Evolutionary conservation across 2,888 invertebrate genomes (phyloP), one percentile per base, ranked within the genome.

Genomic region (Polydrusus pterygomalis): DNA sequence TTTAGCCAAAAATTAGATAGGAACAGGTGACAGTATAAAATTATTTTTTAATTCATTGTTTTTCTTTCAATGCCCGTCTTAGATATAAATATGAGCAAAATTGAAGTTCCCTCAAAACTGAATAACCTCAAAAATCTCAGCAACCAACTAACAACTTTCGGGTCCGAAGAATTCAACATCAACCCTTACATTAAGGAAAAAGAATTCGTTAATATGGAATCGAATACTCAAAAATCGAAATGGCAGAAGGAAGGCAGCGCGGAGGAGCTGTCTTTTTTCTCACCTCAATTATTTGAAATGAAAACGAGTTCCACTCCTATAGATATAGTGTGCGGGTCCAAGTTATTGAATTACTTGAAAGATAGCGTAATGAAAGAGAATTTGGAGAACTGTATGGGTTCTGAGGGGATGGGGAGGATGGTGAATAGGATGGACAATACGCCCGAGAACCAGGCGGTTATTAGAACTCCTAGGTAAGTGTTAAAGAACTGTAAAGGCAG

Each of bases 231-330:
- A 20, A 67, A 62, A 45, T 45, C 43, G n/a, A 62, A 40, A 54
- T 69, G 51, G 62, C 68, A 62, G 13, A 74, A 74, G 43, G 81
- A 81, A 40, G 75, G 78, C n/a, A 83, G 78, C 74, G 77, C 77
- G 47, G 82, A 80, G 8, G 85, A 85, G 68, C 63, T 80, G 15
- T 84, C 85, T 5, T 84, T 85, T 77, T 85, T 85, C 72, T 82
- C 82, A 0, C 81, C 84, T 0, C 82, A 84, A 25, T 78, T 84
- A 56, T 83, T 81, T 58, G 79, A 81, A 38, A 77, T 79, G 0
- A 83, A 84, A 58, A 78, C 81, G 0, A 82, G 84, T 10, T 84
- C 84, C n/a, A 85, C 85, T 0, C 85, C 86, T 0, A 83, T 85
- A 10, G 80, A 81, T 18, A 80, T 73, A 20, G 64, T 78, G 49